Percentiles rank a stretch among this genome's conserved stretches.
Conservation (phyloP, 2,113 vertebrate species). For the Aramus guarauna region DNA sequence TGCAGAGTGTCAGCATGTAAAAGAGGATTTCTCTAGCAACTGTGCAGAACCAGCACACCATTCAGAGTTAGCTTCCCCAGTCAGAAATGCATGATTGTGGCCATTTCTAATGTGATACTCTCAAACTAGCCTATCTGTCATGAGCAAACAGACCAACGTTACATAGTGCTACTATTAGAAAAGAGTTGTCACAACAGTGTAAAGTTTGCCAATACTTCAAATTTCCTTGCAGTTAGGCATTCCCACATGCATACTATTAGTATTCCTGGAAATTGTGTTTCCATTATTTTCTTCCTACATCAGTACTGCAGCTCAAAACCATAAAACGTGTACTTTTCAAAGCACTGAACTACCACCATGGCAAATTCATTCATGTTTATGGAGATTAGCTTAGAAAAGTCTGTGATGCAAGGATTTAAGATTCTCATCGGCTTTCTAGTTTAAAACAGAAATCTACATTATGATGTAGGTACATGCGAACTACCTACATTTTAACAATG, state of each 20-base stretch:
- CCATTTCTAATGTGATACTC: not conserved
- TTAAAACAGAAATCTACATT: not conserved
- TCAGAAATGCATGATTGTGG: not conserved
- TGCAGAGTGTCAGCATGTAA: not conserved
- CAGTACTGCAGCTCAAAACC: not conserved
- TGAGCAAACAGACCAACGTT: not conserved
- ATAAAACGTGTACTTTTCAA: not conserved
- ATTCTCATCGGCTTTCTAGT: not conserved
- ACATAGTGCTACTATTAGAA: not conserved
- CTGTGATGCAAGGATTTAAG: not conserved
- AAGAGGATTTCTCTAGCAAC: not conserved
- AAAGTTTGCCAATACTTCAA: not conserved
- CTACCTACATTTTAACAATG: not conserved
- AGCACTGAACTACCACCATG: not conserved
- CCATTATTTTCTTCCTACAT: not conserved
- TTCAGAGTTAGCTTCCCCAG: not conserved
- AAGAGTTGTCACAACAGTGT: not conserved
- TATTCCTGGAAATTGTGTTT: not conserved
- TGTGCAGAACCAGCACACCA: not conserved
- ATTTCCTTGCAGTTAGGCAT: not conserved
- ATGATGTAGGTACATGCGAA: not conserved
- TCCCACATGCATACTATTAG: not conserved
- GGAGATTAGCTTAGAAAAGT: not conserved
- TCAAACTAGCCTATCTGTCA: not conserved
- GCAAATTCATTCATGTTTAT: not conserved